Evolutionary conservation across 2,888 invertebrate species (phyloP), one percentile per base, ranked within the genome.

Genomic region (Apamea monoglypha): DNA sequence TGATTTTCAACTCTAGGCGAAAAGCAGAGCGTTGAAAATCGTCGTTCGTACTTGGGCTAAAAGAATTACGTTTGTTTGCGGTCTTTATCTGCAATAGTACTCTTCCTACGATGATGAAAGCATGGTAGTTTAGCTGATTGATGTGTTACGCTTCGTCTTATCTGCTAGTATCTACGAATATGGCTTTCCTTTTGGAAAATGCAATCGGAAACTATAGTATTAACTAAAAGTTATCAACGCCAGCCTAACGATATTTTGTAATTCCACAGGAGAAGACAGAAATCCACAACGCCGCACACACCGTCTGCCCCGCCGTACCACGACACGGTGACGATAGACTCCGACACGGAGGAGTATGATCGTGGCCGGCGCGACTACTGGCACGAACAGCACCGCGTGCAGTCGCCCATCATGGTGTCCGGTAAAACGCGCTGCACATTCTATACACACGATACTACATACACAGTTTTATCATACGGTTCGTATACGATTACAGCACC

Each of bases 251-350:
- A 29, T 70, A 0, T 50, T 14, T 64, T 61, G 21, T 53, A 3
- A 32, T 64, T 86, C 29, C 10, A 59, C 91, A 96, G 96, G 82
- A 92, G 96, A 89, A 91, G 96, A 84, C 95, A 95, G 84, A 97
- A 96, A 86, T 97, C 97, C 0, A 92, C 95, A 73, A 98, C 98
- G 1, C 98, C 98, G 0, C 98, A 98, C 93, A 98, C 98, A 6
- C 98, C 98, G 0, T 96, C 97, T 1, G 95, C 96, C 73, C 98
- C 98, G 1, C 97, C 97, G 2, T 97, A 97, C 92, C 97, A 97
- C 87, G 96, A 97, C 83, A 95, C 96, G 3, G 96, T 96, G 64
- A 96, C 96, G 29, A 96, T 96, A 81, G 97, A 97, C 85, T 96
- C 96, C 0, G 97, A 97, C 84, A 94, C 92, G 18, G 96, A 96